These are phyloP conservation scores for Anableps anableps DNA, from an alignment of 2,797 vertebrate genomes.

Conservation along the genomic window DNA sequence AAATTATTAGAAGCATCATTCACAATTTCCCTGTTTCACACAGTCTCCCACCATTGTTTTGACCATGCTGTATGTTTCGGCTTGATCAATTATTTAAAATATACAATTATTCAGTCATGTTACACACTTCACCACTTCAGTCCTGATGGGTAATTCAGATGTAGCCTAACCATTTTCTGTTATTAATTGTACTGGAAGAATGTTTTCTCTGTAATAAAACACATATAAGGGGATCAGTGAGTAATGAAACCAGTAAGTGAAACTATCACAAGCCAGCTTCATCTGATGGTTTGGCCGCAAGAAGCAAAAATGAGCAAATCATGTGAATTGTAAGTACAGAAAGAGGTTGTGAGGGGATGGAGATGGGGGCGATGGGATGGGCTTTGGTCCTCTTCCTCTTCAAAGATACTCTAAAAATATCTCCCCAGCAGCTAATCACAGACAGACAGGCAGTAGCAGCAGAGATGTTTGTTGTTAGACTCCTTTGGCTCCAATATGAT, in stretches of 20 bases:
- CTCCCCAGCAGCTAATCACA: conserved; percentile 70
- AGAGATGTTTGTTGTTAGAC: conserved; percentile 75
- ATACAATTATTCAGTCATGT: neutral
- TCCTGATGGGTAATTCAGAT: neutral
- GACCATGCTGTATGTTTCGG: conserved; percentile 11
- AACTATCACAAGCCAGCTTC: conserved; percentile 46
- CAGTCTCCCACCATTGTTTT: conserved; percentile 11
- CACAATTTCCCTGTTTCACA: conserved; percentile 14
- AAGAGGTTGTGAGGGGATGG: conserved; percentile 19
- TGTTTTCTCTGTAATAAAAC: conserved; percentile 2
- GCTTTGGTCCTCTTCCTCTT: conserved; percentile 64
- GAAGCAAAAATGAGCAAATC: conserved; percentile 61
- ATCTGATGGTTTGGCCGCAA: conserved; percentile 44
- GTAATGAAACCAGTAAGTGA: conserved; percentile 19
- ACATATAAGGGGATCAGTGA: conserved; percentile 16
- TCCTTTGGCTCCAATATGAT: conserved; percentile 73
- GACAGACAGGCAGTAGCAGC: conserved; percentile 64
- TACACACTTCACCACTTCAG: neutral
- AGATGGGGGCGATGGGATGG: conserved; percentile 35
- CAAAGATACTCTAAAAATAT: conserved; percentile 82
- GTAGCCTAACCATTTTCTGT: neutral
- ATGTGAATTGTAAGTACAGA: conserved; percentile 53
- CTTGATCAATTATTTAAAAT: conserved; percentile 13
- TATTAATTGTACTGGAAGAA: neutral
- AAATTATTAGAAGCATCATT: conserved; percentile 28